These are phyloP conservation scores for Brachyopa scutellaris DNA, from an alignment of 2,888 invertebrate genomes.

Conservation along the genomic window DNA sequence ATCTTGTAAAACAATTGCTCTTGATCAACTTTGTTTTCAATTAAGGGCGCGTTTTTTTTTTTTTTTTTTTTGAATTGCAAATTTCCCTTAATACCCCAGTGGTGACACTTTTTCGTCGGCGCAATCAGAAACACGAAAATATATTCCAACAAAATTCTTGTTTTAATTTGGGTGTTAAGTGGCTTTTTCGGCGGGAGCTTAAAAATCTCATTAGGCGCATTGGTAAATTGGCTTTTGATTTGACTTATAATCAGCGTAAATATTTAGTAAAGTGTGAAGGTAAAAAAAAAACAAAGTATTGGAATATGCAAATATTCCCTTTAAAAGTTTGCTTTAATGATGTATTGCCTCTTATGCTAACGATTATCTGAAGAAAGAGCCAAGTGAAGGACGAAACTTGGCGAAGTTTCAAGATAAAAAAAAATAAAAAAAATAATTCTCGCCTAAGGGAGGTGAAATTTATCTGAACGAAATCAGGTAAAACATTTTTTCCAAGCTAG, in stretches of 20 bases:
- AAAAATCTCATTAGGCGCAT: conserved; percentile 50
- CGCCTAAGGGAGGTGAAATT: conserved; percentile 28
- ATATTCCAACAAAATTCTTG: conserved; percentile 33
- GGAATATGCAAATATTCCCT: conserved; percentile 51
- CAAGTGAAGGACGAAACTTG: conserved; percentile 39
- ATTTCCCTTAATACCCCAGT: conserved; percentile 42
- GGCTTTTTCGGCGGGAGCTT: conserved; percentile 12
- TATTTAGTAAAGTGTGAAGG: conserved; percentile 1
- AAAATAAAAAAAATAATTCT: no score
- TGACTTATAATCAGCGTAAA: conserved; percentile 43
- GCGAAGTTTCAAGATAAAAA: conserved; percentile 42
- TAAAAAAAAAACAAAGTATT: not conserved
- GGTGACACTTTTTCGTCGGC: conserved; percentile 31
- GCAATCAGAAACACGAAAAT: conserved; percentile 36
- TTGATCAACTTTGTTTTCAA: conserved; percentile 65
- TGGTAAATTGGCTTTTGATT: conserved; percentile 49
- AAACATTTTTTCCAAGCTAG: conserved; percentile 19
- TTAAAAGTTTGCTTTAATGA: conserved; percentile 36
- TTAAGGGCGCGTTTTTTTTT: conserved; percentile 26
- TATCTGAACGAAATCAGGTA: conserved; percentile 49
- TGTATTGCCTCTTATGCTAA: conserved; percentile 9
- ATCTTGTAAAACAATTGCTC: conserved; percentile 60
- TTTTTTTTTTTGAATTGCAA: conserved; percentile 55
- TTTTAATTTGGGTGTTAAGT: conserved; percentile 55
- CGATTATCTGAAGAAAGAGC: conserved; percentile 20